phyloP scores from a whole-genome alignment of 2,113 vertebrate species.

The Notothenia coriiceps region DNA sequence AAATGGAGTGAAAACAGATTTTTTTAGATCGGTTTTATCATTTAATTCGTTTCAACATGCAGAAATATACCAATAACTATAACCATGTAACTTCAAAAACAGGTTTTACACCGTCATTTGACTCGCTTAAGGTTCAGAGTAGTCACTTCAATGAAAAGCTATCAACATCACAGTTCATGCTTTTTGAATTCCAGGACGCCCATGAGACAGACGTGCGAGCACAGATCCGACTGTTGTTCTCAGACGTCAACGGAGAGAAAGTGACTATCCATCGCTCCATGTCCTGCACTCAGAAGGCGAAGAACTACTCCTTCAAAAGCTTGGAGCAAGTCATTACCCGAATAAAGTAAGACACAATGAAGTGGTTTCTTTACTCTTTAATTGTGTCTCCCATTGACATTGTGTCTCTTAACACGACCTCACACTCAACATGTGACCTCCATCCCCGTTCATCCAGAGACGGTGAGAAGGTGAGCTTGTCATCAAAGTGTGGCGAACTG shows the following conservation, averaged over 20 bases:
- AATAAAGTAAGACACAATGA: constrained; percentile 85
- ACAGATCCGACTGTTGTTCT: constrained; percentile 93
- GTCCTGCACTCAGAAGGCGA: constrained; percentile 94
- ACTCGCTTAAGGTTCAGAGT: too few species aligned
- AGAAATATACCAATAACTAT: too few species aligned
- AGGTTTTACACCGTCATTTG: too few species aligned
- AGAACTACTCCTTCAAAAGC: constrained; percentile 92
- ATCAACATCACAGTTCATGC: background rate
- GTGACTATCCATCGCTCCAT: constrained; percentile 93
- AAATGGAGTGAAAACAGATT: too few species aligned
- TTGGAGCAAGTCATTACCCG: constrained; percentile 94
- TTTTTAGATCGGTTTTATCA: too few species aligned
- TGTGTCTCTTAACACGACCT: too few species aligned
- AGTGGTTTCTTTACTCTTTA: background rate
- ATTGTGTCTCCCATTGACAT: background rate
- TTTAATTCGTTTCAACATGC: too few species aligned
- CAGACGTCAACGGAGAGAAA: constrained; percentile 90
- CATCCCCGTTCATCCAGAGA: constrained; percentile 78
- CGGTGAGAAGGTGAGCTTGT: constrained; percentile 91
- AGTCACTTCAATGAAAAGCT: too few species aligned
- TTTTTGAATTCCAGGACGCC: constrained; percentile 85
- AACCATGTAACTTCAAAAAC: too few species aligned
- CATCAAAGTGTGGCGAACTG: constrained; percentile 96
- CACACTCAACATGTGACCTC: background rate
- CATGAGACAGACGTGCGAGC: constrained; percentile 96